These are phyloP conservation scores for Thamnophis sirtalis DNA, from an alignment of 2,113 vertebrate genomes.

Conservation along the genomic window DNA sequence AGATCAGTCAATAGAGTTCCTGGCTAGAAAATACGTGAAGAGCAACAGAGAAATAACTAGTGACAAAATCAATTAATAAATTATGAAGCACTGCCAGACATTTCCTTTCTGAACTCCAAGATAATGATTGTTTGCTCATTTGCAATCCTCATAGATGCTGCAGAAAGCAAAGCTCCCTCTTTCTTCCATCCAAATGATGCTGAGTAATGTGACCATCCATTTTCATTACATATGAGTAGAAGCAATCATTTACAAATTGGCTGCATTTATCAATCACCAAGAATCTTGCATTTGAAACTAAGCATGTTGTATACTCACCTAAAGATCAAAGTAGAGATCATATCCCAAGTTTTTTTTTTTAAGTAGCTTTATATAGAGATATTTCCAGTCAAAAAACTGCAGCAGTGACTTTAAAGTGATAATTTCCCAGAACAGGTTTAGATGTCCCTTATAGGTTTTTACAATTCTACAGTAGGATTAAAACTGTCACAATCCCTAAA, in stretches of 20 bases:
- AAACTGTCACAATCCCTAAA: background rate
- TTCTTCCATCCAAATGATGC: background rate
- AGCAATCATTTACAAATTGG: background rate
- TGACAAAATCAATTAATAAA: background rate
- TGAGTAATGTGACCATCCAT: slow-evolving; percentile 14
- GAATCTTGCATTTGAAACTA: background rate
- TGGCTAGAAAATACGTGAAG: background rate
- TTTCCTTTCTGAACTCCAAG: background rate
- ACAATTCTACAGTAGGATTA: background rate
- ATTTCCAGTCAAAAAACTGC: background rate
- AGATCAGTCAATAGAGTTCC: background rate
- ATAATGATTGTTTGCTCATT: background rate
- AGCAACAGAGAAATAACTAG: background rate
- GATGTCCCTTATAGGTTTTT: background rate
- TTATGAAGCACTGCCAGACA: background rate
- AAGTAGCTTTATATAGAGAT: slow-evolving; percentile 9
- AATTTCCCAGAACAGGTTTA: background rate
- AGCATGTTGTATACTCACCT: background rate
- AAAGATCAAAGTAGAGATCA: slow-evolving; percentile 4
- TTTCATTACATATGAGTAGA: background rate
- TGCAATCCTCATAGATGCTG: background rate
- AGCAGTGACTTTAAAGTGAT: slow-evolving; percentile 30
- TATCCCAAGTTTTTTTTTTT: slow-evolving; percentile 21
- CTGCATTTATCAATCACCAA: background rate
- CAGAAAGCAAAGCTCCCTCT: background rate